Evolutionary conservation across 2,113 vertebrate genomes (phyloP), one percentile per base, ranked within the genome.

Genomic region (Chloropsis hardwickii): DNA sequence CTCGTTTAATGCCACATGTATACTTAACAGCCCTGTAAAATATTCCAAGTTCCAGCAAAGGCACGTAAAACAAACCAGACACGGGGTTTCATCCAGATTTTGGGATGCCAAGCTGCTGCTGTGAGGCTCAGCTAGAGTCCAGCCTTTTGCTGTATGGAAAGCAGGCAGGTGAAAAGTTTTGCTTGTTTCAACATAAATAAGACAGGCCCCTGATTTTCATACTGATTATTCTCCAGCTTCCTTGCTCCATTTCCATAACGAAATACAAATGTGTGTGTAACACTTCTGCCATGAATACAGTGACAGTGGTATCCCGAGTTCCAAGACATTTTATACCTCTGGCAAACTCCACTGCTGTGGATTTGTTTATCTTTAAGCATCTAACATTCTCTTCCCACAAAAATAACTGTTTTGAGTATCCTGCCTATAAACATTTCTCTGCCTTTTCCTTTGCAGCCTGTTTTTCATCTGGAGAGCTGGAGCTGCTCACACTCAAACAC

Each of bases 221-320:
- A 7, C 5, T 10, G 9, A 64, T 44, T 73, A 7, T 39, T 40
- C 72, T 47, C 47, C 54, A 80, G 42, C 42, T 71, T 54, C 58
- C 66, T 45, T 11, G 28, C 44, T 65, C 35, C 28, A 27, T 51
- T 88, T 50, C 56, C 67, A 3, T 20, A 73, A 66, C 2, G 11
- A 85, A 91, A 53, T 2, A 62, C 53, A 79, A 65, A 39, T 0
- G 7, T 4, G 22, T 2, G 1, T 25, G 11, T 12, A 14, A n/a
- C 6, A 24, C 33, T 37, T 31, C 2, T 33, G 39, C 65, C 31
- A 0, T 0, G 39, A 50, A 6, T 0, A 5, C 40, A 39, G 13
- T 1, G 62, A 57, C 64, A 28, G 20, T 1, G 12, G 20, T 0
- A 37, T 3, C 78, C 84, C 51, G 71, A 66, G 69, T 8, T 12